Percentiles rank a stretch among this genome's conserved stretches.
Conservation (phyloP, 1,140 invertebrate genomes). For the Rhynchophorus ferrugineus region DNA sequence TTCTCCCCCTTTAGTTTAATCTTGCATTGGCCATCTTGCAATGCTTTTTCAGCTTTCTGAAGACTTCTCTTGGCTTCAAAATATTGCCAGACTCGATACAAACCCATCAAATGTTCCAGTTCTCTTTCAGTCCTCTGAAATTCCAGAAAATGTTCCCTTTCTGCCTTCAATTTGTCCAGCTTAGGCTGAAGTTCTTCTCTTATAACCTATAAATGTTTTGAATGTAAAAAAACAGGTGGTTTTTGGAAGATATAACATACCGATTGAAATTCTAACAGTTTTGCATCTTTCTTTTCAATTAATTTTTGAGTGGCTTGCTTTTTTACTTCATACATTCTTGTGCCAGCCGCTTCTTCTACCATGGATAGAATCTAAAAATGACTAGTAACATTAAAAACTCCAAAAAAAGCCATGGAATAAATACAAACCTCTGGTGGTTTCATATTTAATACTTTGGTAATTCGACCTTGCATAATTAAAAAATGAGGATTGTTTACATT, state of each 20-base stretch:
- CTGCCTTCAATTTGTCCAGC: conserved; percentile 77
- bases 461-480: conserved; percentile 98
- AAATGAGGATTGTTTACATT: conserved; percentile 99
- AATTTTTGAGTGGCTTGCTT: conserved; percentile 80
- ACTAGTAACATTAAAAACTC: no score
- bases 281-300: conserved; percentile 91
- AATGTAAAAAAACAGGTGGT: conserved; percentile 2
- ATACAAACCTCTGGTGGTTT: conserved; percentile 80
- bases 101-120: conserved; percentile 73
- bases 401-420: conserved; percentile 6
- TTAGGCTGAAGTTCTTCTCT: conserved; percentile 84
- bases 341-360: conserved; percentile 99
- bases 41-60: conserved; percentile 47
- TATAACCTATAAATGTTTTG: conserved; percentile 57
- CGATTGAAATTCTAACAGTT: conserved; percentile 77
- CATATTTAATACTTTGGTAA: conserved; percentile 99
- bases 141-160: conserved; percentile 78
- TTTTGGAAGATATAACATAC: conserved; percentile 44
- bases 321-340: conserved; percentile 93
- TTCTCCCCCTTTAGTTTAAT: conserved; percentile 47
- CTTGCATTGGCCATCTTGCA: conserved; percentile 46
- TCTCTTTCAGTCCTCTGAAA: conserved; percentile 82
- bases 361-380: conserved; percentile 78
- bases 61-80: conserved; percentile 46
- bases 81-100: conserved; percentile 73